Evolutionary conservation across 2,888 invertebrate species (phyloP).

Genomic region (Uropetala carovei): DNA sequence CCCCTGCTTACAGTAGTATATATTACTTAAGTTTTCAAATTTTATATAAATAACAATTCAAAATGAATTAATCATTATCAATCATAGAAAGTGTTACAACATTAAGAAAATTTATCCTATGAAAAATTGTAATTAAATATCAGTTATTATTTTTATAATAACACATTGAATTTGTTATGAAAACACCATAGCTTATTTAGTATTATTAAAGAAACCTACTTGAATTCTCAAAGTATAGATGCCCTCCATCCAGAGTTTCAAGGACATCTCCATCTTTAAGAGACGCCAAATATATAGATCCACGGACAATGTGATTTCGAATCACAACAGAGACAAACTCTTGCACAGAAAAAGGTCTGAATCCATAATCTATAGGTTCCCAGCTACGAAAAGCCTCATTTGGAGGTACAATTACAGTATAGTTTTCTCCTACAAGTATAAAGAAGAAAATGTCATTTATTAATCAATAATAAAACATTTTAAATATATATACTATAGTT

Average conservation of each 20-base stretch:
- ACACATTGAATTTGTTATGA: background rate
- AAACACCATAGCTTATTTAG: background rate
- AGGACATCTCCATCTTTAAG: slow-evolving; percentile 78
- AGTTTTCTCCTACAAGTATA: slow-evolving; percentile 76
- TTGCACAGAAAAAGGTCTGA: slow-evolving; percentile 82
- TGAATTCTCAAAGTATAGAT: slow-evolving; percentile 78
- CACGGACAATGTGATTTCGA: slow-evolving; percentile 80
- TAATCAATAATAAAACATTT: no score
- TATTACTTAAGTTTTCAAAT: no score
- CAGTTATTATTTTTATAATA: background rate
- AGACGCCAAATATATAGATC: slow-evolving; percentile 78
- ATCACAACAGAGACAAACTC: slow-evolving; percentile 81
- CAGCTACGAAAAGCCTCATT: slow-evolving; percentile 82
- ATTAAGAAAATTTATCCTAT: background rate
- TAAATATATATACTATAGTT: no score
- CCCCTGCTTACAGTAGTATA: no score
- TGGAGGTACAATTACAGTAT: slow-evolving; percentile 81
- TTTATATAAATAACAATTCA: background rate
- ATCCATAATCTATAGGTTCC: slow-evolving; percentile 84
- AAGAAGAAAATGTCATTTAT: background rate
- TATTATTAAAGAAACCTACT: slow-evolving; percentile 75
- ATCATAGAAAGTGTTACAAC: background rate
- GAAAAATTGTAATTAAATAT: no score
- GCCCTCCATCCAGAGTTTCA: slow-evolving; percentile 79
- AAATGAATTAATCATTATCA: no score